Evolutionary conservation across 2,888 invertebrate species (phyloP), one percentile per base, ranked within the genome.

Genomic region (Coenonympha arcania): DNA sequence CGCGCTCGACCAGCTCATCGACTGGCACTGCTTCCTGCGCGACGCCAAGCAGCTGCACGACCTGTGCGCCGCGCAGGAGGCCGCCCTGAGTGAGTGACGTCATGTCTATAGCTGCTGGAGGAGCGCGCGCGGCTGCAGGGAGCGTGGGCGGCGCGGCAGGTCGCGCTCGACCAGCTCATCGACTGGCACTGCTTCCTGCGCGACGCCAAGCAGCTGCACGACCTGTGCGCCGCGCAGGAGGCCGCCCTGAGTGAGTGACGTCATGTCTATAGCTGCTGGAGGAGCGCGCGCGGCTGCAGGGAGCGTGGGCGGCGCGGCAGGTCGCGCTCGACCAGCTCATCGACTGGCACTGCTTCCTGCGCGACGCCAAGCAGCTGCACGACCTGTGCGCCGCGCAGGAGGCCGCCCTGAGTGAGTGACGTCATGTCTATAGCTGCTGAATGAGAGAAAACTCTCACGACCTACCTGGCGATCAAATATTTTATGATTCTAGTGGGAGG

Each of bases 41-140:
- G 99, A 99, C 80, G 95, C 96, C 9, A 95, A 95, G 68, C 94
- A 95, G 74, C 89, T 99, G 53, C 95, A 97, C 69, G 94, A 95
- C 57, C 89, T 95, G 9, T 95, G 96, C 55, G 91, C 92, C 9
- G 90, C 94, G 0, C 98, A 98, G 79, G 96, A 98, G 69, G 93
- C 92, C 0, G 90, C 93, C 0, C 71, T 94, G 0, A 88, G 89
- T 75, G 53, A 68, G 75, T 68, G 6, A 8, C 6, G 11, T 13
- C 13, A 6, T 9, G 5, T n/a, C 26, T 26, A 8, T 26, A 24
- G 20, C 81, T 97, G 52, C 78, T 94, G 52, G 92, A 93, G 54
- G 95, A 95, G 69, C 88, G 95, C 0, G 91, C 92, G 50, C 90
- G 90, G 46, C 85, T 96, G 19, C 93, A 93, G 65, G 89, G 90